Evolutionary conservation across 1,140 invertebrate genomes (phyloP).

Genomic region (Watersipora subatra): DNA sequence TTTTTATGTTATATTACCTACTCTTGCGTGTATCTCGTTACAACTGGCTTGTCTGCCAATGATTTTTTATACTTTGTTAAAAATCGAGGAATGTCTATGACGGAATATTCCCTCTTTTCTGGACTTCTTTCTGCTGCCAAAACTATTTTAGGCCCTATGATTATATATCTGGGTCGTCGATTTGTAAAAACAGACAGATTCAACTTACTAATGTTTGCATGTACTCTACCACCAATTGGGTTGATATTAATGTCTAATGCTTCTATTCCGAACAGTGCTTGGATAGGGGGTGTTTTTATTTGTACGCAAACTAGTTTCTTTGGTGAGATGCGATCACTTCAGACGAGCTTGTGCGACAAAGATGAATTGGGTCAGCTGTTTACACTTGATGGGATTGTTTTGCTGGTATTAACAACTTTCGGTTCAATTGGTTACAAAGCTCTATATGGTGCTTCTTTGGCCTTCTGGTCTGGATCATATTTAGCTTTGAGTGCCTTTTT

Average conservation of each 20-base stretch:
- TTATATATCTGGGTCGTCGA: background rate
- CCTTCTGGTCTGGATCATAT: too few species aligned
- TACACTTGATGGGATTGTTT: background rate
- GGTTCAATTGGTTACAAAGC: too few species aligned
- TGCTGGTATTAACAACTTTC: too few species aligned
- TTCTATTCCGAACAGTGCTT: background rate
- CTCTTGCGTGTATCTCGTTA: background rate
- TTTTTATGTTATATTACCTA: background rate
- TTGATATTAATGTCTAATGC: background rate
- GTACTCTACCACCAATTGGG: background rate
- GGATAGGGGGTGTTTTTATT: background rate
- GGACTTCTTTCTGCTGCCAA: background rate
- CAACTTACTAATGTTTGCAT: background rate
- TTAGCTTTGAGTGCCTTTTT: too few species aligned
- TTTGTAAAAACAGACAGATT: background rate
- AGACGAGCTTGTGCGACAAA: background rate
- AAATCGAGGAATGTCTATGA: background rate
- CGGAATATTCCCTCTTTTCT: background rate
- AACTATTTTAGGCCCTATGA: background rate
- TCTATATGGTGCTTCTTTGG: too few species aligned
- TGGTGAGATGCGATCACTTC: background rate
- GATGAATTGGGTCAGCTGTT: background rate
- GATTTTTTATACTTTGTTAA: background rate
- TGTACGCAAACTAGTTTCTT: background rate
- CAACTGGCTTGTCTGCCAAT: background rate